Evolutionary conservation across 2,797 vertebrate species (phyloP).

Genomic region (Tokudaia tokunoshimensis): DNA sequence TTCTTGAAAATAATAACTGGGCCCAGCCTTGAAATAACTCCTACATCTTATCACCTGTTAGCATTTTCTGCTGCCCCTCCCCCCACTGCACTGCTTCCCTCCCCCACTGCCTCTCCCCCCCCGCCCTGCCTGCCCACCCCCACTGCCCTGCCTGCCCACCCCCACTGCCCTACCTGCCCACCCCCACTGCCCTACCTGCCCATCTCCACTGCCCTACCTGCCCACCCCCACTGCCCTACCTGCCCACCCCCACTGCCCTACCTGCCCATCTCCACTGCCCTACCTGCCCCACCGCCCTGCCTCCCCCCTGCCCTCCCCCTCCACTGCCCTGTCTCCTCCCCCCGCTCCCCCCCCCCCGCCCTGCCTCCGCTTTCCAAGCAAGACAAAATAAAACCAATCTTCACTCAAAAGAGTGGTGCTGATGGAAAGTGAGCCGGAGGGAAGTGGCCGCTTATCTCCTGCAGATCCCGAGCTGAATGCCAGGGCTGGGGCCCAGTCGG

Average conservation of each 20-base stretch:
- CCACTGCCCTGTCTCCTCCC: background rate
- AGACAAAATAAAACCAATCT: constrained; percentile 61
- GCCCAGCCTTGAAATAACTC: constrained; percentile 37
- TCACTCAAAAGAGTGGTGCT: background rate
- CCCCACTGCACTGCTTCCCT: background rate
- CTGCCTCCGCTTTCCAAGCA: background rate
- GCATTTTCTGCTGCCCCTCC: background rate
- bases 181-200: no score
- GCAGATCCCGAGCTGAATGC: background rate
- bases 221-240: background rate
- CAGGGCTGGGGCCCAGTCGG: background rate
- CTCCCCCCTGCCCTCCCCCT: background rate
- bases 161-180: background rate
- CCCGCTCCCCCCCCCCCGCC: background rate
- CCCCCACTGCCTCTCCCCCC: background rate
- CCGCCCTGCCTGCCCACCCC: no score
- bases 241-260: background rate
- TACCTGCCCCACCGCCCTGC: background rate
- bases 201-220: no score
- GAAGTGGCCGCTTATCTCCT: background rate
- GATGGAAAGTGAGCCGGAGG: constrained; percentile 54
- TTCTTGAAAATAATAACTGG: constrained; percentile 41
- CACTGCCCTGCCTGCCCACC: no score
- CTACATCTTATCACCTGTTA: constrained; percentile 46
- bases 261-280: no score